Evolutionary conservation across 2,888 invertebrate species (phyloP), one percentile per base, ranked within the genome.

Genomic region (Amiota communis): DNA sequence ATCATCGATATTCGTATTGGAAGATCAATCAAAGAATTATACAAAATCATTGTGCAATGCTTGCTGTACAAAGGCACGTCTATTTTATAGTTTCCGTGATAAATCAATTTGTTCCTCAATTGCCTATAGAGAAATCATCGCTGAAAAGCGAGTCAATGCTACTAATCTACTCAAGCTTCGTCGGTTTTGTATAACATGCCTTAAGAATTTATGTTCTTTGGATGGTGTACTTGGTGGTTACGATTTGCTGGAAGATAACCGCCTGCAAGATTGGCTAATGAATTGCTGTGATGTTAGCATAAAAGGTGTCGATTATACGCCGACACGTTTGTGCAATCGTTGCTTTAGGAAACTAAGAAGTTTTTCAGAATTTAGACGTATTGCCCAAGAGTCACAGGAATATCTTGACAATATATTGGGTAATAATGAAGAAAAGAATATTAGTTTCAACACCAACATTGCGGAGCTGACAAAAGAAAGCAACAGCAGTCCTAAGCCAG

Each of bases 281-380:
- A 49, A 20, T 51, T 67, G 67, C 23, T 20, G 17, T 6, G 67
- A 51, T 3, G 23, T 47, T 4, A 49, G 10, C 20, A 47, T 65
- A 13, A n/a, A 65, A 9, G 47, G 15, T 47, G 65, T 48, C n/a
- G n/a, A 46, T n/a, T 10, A 15, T 0, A 0, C 15, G 1, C 57
- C 53, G 0, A 63, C 51, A 23, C 36, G 10, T 10, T 15, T 79
- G 8, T 80, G 79, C 59, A 65, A 75, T 3, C 8, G 57, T 8
- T 80, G 79, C 49, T 70, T 12, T 6, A 72, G 72, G 20, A 80
- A 78, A 71, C 72, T 36, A 2, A 48, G 15, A 65, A 73, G 57
- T 1, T 81, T 79, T 70, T 15, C 74, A 0, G 75, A 75, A 49
- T 76, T 78, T 48, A 73, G 71, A 73, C 71, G 15, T 0, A 64